Conservation (phyloP, 2,888 invertebrate species). For the Philonicus albiceps region DNA sequence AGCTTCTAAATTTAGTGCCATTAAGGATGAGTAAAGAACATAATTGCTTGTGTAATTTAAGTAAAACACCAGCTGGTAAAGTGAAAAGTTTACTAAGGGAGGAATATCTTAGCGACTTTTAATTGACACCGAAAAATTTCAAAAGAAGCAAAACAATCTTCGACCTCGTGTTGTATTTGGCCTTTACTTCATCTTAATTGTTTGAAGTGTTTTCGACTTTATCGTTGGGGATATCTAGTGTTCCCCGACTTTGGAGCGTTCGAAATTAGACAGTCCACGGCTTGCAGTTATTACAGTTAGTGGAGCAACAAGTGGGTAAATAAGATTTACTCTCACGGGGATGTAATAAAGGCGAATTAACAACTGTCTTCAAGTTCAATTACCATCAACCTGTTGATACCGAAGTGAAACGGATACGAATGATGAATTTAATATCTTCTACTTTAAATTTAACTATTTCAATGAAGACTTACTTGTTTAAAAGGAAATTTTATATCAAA, state of each 20-base stretch:
- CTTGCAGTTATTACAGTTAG: not conserved
- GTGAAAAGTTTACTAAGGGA: not conserved
- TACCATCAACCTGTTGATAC: not conserved
- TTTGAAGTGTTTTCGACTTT: not conserved
- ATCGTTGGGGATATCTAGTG: not conserved
- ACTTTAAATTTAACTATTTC: not conserved
- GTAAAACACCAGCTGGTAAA: not conserved
- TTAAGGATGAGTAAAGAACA: not conserved
- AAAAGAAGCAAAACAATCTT: not conserved
- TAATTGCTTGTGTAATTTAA: not conserved
- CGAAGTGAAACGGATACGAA: not conserved
- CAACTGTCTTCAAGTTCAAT: not conserved
- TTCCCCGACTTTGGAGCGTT: not conserved
- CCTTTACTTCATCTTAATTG: not conserved
- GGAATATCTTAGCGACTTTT: not conserved
- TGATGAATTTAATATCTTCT: not conserved
- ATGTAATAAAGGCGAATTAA: not conserved
- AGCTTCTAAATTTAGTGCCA: not conserved
- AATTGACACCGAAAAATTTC: not conserved
- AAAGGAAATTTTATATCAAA: not conserved
- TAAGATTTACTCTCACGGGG: not conserved
- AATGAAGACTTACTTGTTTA: not conserved
- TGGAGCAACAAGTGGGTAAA: not conserved
- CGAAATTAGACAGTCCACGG: not conserved
- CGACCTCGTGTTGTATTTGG: not conserved